Evolutionary conservation across 2,888 invertebrate species (phyloP).

Genomic region (Zelleria hepariella): DNA sequence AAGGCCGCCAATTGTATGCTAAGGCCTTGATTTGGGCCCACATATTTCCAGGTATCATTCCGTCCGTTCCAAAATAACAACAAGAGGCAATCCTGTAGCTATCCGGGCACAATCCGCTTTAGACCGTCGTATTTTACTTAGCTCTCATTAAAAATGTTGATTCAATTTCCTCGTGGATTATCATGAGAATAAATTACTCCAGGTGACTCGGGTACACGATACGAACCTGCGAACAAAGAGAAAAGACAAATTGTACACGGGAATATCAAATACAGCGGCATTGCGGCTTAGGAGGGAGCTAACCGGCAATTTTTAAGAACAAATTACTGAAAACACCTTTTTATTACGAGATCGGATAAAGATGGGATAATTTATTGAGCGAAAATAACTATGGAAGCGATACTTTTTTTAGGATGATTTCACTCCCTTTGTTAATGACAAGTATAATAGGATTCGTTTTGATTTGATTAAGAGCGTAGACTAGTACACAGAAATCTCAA

Average conservation of each 20-base stretch:
- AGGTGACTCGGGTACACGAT: neutral
- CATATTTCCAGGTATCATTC: too few relatives aligned
- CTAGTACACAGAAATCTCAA: too few relatives aligned
- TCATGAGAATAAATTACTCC: neutral
- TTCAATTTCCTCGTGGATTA: neutral
- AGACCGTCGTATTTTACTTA: neutral
- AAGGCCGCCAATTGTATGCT: too few relatives aligned
- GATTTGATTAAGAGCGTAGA: too few relatives aligned
- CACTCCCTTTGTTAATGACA: neutral
- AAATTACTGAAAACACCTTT: neutral
- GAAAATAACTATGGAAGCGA: neutral
- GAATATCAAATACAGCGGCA: constrained; percentile 1
- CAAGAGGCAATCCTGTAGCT: too few relatives aligned
- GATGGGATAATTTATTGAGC: neutral
- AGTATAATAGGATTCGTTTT: neutral
- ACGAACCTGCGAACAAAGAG: constrained; percentile 1
- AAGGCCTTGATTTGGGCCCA: too few relatives aligned
- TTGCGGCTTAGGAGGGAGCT: neutral
- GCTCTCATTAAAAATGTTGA: neutral
- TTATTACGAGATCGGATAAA: neutral
- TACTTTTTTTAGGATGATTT: too few relatives aligned
- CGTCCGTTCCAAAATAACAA: too few relatives aligned
- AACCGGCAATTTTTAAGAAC: neutral
- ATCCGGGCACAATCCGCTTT: neutral
- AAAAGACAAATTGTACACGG: constrained; percentile 2